Evolutionary conservation across 2,888 invertebrate species (phyloP).

Genomic region (Margaritifera margaritifera): DNA sequence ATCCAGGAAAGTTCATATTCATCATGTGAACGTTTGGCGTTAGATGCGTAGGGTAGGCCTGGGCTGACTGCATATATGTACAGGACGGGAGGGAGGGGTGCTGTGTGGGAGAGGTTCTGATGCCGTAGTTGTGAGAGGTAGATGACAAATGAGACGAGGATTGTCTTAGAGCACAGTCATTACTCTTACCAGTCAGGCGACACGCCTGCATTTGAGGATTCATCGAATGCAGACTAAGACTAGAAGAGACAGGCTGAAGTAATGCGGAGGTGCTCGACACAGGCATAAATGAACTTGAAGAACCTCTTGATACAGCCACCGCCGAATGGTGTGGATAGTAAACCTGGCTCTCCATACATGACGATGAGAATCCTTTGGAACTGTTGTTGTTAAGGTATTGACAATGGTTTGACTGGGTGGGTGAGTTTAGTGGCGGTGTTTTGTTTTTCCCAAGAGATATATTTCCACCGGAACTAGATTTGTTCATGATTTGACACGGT

Average conservation of each 20-base stretch:
- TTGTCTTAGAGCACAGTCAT: constrained; percentile 57
- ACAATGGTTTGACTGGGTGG: constrained; percentile 49
- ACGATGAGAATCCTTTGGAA: constrained; percentile 25
- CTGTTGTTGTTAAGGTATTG: constrained; percentile 47
- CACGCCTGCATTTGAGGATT: constrained; percentile 58
- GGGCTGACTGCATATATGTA: constrained; percentile 68
- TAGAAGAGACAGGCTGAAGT: constrained; percentile 49
- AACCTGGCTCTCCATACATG: constrained; percentile 48
- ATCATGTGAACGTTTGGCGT: constrained; percentile 66
- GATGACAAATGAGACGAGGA: constrained; percentile 45
- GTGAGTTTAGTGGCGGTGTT: constrained; percentile 37
- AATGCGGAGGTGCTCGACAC: constrained; percentile 50
- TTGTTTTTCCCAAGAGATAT: constrained; percentile 41
- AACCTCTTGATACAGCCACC: constrained; percentile 35
- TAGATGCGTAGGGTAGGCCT: constrained; percentile 59
- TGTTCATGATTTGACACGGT: constrained; percentile 42
- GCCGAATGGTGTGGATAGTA: constrained; percentile 66
- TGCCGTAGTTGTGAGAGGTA: constrained; percentile 51
- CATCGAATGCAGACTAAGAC: constrained; percentile 51
- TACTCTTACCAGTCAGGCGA: constrained; percentile 46
- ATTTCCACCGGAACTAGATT: constrained; percentile 39
- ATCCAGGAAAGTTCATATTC: constrained; percentile 69
- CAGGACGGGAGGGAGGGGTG: constrained; percentile 63
- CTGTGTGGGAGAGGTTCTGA: constrained; percentile 51
- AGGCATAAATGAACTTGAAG: constrained; percentile 53